phyloP scores from a whole-genome alignment of 2,797 vertebrate species.

The Sarcoramphus papa region DNA sequence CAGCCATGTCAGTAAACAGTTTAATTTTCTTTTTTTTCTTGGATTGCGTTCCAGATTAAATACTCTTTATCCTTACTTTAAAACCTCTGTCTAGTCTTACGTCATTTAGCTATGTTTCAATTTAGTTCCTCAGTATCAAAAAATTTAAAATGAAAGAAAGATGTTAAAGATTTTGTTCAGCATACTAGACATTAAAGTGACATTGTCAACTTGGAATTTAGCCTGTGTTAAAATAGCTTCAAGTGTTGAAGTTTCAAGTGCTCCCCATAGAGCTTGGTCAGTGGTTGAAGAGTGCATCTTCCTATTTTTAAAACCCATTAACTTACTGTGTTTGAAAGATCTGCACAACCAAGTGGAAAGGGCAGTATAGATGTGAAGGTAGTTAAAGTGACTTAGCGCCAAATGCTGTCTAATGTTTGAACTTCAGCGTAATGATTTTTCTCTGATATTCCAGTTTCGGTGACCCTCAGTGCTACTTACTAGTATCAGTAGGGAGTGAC shows the following conservation, averaged over 20 bases:
- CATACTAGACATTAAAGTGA: background rate
- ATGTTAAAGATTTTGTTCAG: background rate
- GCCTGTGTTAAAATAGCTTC: background rate
- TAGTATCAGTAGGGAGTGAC: background rate
- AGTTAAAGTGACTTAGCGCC: background rate
- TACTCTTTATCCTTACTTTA: background rate
- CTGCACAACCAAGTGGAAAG: background rate
- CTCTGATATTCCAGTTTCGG: background rate
- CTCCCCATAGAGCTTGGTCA: background rate
- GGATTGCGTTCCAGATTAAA: background rate
- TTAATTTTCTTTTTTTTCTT: background rate
- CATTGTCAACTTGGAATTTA: background rate
- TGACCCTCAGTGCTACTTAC: background rate
- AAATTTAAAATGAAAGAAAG: background rate
- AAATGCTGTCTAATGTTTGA: background rate
- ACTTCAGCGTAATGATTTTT: background rate
- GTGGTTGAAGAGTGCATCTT: background rate
- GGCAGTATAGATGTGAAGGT: background rate
- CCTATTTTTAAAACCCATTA: background rate
- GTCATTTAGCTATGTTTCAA: background rate
- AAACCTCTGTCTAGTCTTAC: background rate
- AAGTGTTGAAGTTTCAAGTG: background rate
- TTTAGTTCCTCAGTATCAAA: background rate
- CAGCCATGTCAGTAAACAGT: background rate
- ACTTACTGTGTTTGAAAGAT: background rate